phyloP scores from a whole-genome alignment of 2,888 invertebrate genomes.

The Colletes collaris region DNA sequence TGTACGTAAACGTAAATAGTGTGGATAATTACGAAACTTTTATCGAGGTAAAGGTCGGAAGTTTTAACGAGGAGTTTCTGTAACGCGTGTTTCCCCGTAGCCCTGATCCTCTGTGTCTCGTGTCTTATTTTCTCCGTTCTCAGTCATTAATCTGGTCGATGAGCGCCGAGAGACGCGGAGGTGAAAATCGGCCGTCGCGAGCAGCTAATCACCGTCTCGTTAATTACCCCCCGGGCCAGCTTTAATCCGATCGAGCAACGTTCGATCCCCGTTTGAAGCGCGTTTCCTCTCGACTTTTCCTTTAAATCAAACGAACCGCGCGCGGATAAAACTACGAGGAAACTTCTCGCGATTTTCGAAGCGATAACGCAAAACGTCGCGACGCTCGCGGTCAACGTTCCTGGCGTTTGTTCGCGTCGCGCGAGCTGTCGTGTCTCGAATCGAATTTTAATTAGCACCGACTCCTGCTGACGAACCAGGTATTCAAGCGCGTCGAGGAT shows the following conservation, averaged over 20 bases:
- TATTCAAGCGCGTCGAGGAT: background rate
- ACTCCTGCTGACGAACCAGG: background rate
- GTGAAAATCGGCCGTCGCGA: conserved; percentile 28
- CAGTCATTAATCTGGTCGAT: conserved; percentile 39
- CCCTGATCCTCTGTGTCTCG: too few relatives aligned
- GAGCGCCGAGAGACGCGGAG: conserved; percentile 46
- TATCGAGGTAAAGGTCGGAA: too few relatives aligned
- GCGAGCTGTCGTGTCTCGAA: conserved; percentile 10
- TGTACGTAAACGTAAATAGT: too few relatives aligned
- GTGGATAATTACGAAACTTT: too few relatives aligned
- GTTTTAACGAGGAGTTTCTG: too few relatives aligned
- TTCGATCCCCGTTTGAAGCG: conserved; percentile 11
- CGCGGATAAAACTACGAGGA: background rate
- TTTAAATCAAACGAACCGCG: background rate
- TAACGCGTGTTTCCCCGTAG: too few relatives aligned
- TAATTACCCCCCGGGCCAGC: conserved; percentile 42
- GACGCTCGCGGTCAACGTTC: background rate
- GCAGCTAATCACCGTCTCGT: conserved; percentile 50
- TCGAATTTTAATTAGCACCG: conserved; percentile 40
- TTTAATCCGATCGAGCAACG: conserved; percentile 46
- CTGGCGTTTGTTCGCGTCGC: conserved; percentile 16
- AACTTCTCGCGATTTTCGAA: background rate
- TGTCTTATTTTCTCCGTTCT: conserved; percentile 23
- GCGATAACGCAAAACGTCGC: background rate
- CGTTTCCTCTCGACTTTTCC: conserved; percentile 14